Conservation (phyloP, 2,797 vertebrate genomes). For the Melanotaenia parkinsoni region DNA sequence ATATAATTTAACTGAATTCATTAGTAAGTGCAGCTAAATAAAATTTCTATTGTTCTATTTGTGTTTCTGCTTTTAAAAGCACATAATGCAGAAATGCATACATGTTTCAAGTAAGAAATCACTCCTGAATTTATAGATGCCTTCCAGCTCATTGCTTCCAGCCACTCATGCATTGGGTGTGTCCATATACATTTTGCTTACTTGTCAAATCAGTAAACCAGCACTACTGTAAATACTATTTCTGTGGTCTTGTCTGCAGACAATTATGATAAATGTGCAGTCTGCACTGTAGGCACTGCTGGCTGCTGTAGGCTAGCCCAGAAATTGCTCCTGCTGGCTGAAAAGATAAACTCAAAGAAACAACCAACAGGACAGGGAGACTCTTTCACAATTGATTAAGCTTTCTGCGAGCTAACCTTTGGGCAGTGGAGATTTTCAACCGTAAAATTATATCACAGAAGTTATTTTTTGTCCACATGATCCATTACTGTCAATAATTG, state of each 20-base stretch:
- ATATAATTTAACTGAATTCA: not conserved
- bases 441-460: slow-evolving; percentile 32
- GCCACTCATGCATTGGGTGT: slow-evolving; percentile 25
- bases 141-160: not conserved
- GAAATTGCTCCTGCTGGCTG: slow-evolving; percentile 53
- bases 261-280: slow-evolving; percentile 72
- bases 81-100: not conserved
- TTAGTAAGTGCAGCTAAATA: not conserved
- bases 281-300: slow-evolving; percentile 45
- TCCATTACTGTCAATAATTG: slow-evolving; percentile 49
- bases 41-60: not conserved
- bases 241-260: slow-evolving; percentile 60
- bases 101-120: slow-evolving; percentile 7
- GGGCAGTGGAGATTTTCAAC: slow-evolving; percentile 36
- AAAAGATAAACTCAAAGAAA: slow-evolving; percentile 66
- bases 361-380: slow-evolving; percentile 33
- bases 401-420: slow-evolving; percentile 43
- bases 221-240: slow-evolving; percentile 64
- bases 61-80: slow-evolving; percentile 1
- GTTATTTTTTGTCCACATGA: slow-evolving; percentile 39
- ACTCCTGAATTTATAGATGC: not conserved
- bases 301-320: slow-evolving; percentile 53
- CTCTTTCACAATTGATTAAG: slow-evolving; percentile 47
- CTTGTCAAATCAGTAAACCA: slow-evolving; percentile 58
- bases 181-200: slow-evolving; percentile 43